Percentiles rank a stretch among this genome's conserved stretches.
phyloP scores from a whole-genome alignment of 2,113 vertebrate species.

The Urocynchramus pylzowi region DNA sequence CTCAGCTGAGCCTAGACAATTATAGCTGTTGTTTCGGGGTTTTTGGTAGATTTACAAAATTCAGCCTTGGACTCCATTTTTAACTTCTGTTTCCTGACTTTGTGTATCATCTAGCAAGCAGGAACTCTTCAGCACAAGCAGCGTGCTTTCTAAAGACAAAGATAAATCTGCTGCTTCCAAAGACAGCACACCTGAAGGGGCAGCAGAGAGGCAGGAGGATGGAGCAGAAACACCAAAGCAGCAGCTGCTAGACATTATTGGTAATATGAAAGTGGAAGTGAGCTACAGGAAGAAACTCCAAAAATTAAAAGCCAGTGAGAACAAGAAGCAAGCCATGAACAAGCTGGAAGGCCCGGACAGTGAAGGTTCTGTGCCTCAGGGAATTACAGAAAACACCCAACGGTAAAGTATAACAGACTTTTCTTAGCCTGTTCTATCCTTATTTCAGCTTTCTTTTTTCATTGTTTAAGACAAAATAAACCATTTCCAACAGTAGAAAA shows the following conservation, averaged over 20 bases:
- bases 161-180: neutral
- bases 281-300: constrained; percentile 73
- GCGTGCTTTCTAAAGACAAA: neutral
- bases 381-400: constrained; percentile 48
- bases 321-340: neutral
- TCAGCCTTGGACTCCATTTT: neutral
- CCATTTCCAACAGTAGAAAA: neutral
- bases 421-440: neutral
- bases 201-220: neutral
- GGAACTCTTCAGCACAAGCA: constrained; percentile 58
- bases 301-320: constrained; percentile 33
- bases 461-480: neutral
- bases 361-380: constrained; percentile 59
- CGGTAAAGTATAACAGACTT: constrained; percentile 67
- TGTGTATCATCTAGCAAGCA: constrained; percentile 14
- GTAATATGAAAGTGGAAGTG: constrained; percentile 85
- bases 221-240: constrained; percentile 64
- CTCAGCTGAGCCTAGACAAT: neutral
- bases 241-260: constrained; percentile 78
- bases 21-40: neutral
- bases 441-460: neutral
- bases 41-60: neutral
- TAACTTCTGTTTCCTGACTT: neutral
- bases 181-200: neutral
- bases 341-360: constrained; percentile 15